Evolutionary conservation across 2,888 invertebrate species (phyloP).

Genomic region (Napeogenes inachia): DNA sequence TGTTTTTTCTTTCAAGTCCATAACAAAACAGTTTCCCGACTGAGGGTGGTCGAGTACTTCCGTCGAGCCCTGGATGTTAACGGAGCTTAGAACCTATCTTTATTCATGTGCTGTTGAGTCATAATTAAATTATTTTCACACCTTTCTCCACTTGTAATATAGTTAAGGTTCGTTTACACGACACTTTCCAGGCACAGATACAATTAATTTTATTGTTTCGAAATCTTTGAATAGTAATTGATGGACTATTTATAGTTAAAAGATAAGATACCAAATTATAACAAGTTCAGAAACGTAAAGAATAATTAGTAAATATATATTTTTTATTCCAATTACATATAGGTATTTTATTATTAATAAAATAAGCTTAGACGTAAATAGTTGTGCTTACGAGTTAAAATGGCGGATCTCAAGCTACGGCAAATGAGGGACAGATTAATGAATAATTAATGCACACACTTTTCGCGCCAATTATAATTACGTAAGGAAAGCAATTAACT

Average conservation of each 20-base stretch:
- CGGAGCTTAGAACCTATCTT: conserved; percentile 32
- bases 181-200: background rate
- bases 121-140: conserved; percentile 32
- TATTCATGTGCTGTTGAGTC: conserved; percentile 30
- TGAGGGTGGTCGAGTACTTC: conserved; percentile 29
- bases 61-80: conserved; percentile 27
- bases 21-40: conserved; percentile 26
- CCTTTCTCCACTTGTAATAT: conserved; percentile 22
- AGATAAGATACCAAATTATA: too few relatives aligned
- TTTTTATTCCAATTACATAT: background rate
- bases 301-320: background rate
- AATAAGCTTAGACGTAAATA: conserved; percentile 56
- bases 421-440: conserved; percentile 68
- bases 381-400: conserved; percentile 57
- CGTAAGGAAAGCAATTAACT: conserved; percentile 67
- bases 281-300: background rate
- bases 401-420: conserved; percentile 63
- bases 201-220: too few relatives aligned
- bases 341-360: conserved; percentile 31
- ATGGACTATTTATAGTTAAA: too few relatives aligned
- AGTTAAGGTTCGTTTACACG: background rate
- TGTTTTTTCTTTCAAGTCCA: conserved; percentile 27
- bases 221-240: too few relatives aligned
- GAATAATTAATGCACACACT: conserved; percentile 73
- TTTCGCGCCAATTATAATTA: conserved; percentile 71